Conservation (phyloP, 2,113 vertebrate species). For the Neotragus pygmaeus region DNA sequence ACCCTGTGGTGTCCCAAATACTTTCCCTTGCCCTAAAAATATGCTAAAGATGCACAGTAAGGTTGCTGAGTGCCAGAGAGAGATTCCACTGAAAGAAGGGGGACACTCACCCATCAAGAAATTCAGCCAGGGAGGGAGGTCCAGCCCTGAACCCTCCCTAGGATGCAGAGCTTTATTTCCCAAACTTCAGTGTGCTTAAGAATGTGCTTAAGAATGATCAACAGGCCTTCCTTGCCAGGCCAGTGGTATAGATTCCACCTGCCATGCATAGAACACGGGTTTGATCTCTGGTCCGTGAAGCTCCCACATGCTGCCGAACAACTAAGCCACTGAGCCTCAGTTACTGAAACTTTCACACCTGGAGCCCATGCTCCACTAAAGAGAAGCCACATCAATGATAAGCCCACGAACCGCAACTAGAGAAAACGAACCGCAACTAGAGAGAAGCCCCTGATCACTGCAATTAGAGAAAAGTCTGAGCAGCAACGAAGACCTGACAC, state of each 20-base stretch:
- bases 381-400: background rate
- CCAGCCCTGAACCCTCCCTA: background rate
- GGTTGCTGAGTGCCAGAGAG: background rate
- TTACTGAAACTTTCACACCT: background rate
- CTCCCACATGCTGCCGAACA: background rate
- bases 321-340: fast-evolving
- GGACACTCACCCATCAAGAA: fast-evolving
- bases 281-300: background rate
- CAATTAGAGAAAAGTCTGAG: background rate
- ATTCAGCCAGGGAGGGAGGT: background rate
- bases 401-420: background rate
- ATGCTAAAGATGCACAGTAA: background rate
- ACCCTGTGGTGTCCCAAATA: background rate
- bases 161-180: background rate
- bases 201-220: background rate
- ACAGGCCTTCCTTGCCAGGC: background rate
- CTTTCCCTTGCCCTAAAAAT: background rate
- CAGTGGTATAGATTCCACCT: background rate
- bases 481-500: background rate
- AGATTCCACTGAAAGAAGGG: background rate
- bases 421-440: background rate
- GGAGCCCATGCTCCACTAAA: background rate
- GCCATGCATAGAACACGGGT: background rate
- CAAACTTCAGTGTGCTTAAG: background rate
- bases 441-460: background rate